Evolutionary conservation across 1,140 invertebrate species (phyloP), one percentile per base, ranked within the genome.

Genomic region (Tetramorium parvispinum): DNA sequence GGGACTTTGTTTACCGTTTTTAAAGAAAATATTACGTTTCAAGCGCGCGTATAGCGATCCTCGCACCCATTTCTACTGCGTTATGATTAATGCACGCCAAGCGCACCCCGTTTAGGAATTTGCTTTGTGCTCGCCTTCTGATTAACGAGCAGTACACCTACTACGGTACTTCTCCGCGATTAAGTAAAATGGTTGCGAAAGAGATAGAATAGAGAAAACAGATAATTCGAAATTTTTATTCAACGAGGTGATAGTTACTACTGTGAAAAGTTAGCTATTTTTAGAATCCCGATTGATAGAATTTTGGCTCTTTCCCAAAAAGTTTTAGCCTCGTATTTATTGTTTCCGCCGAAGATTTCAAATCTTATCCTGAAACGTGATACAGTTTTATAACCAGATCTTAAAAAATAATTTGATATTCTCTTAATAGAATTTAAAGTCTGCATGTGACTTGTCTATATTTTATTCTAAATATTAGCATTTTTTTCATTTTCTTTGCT

Each of bases 1-100:
- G 65, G 2, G 6, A 18, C 11, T 57, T 51, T 71, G 40, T 73
- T 73, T 59, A 37, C 8, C 63, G 21, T 5, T 37, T 10, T 18
- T 43, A 75, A 75, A 55, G 68, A 83, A 83, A 75, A 83, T 83
- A 83, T 83, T 75, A 59, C 27, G 40, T 75, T 83, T 75, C 79
- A 75, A 73, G 27, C 71, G 24, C 40, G 24, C 24, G 37, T n/a
- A 27, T 21, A 73, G 10, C 27, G 24, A 49, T 10, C 11, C 51
- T 21, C 6, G 57, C 51, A 13, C 16, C 21, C 51, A n/a, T 40
- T 32, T 43, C 32, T 6, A n/a, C 21, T 71, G 53, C 51, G 49
- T 73, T 46, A 46, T 75, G 79, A 83, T 83, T 83, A 83, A 83
- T 83, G 68, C 40, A 37, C 27, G 46, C 40, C 49, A 24, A 24